phyloP scores from a whole-genome alignment of 2,888 invertebrate species.

The Rotaria sp. region DNA sequence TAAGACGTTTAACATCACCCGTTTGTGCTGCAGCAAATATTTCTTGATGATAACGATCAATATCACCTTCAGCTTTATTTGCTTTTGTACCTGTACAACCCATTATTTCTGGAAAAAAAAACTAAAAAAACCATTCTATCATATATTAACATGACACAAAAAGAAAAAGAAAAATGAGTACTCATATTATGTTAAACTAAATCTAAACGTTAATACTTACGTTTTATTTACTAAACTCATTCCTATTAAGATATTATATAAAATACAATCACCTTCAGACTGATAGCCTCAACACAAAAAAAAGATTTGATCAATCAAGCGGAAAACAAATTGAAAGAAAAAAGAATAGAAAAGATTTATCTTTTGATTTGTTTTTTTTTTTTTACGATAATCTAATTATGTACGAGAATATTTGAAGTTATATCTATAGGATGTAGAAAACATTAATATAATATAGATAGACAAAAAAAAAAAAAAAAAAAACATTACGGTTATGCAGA shows the following conservation, averaged over 20 bases:
- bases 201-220: neutral
- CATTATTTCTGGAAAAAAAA: neutral
- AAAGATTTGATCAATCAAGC: neutral
- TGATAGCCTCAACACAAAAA: neutral
- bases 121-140: too few species aligned
- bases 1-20: neutral
- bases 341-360: neutral
- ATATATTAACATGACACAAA: too few species aligned
- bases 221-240: neutral
- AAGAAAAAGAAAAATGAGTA: too few species aligned
- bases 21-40: neutral
- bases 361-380: neutral
- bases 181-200: too few species aligned
- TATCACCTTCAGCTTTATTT: constrained; percentile 26
- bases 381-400: neutral
- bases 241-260: neutral
- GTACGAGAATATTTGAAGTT: neutral
- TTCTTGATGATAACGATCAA: constrained; percentile 10
- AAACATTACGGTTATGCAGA: neutral
- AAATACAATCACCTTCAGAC: neutral
- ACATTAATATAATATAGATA: neutral
- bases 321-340: neutral
- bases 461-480: neutral
- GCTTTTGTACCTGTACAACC: constrained; percentile 17
- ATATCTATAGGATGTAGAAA: neutral